Conservation (phyloP, 2,797 vertebrate genomes). For the Bradypodion ventrale region DNA sequence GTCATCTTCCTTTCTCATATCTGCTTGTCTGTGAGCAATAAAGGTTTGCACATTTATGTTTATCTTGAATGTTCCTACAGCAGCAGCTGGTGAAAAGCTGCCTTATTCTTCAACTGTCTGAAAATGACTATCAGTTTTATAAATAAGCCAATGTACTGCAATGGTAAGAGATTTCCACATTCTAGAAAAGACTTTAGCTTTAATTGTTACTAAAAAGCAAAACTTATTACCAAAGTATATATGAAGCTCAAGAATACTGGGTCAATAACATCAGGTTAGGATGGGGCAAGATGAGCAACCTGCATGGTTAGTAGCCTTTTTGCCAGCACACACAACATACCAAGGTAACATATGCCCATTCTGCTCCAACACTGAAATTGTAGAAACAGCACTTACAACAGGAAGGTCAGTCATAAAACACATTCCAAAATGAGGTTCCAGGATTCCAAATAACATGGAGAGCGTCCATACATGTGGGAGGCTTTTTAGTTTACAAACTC, state of each 20-base stretch:
- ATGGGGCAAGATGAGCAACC: neutral
- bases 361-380: too few relatives aligned
- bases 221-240: neutral
- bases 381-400: too few relatives aligned
- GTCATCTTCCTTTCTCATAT: constrained; percentile 10
- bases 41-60: constrained; percentile 36
- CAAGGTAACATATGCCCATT: neutral
- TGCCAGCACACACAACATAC: neutral
- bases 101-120: constrained; percentile 41
- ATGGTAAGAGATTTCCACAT: neutral
- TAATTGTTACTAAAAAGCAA: neutral
- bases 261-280: neutral
- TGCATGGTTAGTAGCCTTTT: neutral
- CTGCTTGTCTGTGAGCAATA: constrained; percentile 21
- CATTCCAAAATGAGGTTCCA: neutral
- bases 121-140: constrained; percentile 55
- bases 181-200: neutral
- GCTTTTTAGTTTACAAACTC: neutral
- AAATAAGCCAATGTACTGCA: constrained; percentile 51
- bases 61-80: constrained; percentile 33
- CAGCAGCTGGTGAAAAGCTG: constrained; percentile 44
- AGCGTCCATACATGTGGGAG: neutral
- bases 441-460: neutral
- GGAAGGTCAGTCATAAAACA: neutral
- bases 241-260: neutral